Base-by-base conservation (phyloP, 2,113 vertebrate genomes). In the Eleginops maclovinus region DNA sequence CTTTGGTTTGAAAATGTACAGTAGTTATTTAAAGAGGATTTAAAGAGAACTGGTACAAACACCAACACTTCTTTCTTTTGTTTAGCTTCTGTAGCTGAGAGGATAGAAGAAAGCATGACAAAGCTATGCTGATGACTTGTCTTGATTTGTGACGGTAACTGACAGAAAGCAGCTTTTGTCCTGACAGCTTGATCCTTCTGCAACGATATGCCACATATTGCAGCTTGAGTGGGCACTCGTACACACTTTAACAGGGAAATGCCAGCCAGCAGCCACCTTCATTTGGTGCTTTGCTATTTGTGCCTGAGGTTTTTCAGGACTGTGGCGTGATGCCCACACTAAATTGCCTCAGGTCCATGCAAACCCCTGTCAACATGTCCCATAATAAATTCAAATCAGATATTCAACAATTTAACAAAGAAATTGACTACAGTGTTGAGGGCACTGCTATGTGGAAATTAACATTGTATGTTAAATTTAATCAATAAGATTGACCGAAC, bases 211-310 rank as follows among this genome's bases (percentile, higher is more conserved):
- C 86, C 90, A 91, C 79, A 81, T 87, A 79, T 83, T 79, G 66
- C 75, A 49, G 80, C 89, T 88, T 2, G 12, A 93, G 87, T 85
- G 67, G n/a, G 72, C 86, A 80, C 83, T 86, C 75, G 51, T 54
- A 60, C 71, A 77, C 89, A 90, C 87, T 88, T 88, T 59, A 82
- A 82, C 75, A 80, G 79, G 49, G 53, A 89, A 91, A 91, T 91
- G 87, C 46, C 84, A 88, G 84, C 79, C 86, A 83, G 79, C 53
- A 77, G 76, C 79, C 76, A 84, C 89, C 84, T 89, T 88, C 79
- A 79, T 84, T 85, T 84, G 66, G 81, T 82, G 70, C 69, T 84
- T 70, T 81, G 77, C 86, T 91, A 87, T 90, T 88, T 91, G 80
- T 79, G 81, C 86, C 64, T 51, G 56, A 71, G 75, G 65, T 82